Conservation (phyloP, 1,140 invertebrate genomes). For the Tetramorium alpestre region DNA sequence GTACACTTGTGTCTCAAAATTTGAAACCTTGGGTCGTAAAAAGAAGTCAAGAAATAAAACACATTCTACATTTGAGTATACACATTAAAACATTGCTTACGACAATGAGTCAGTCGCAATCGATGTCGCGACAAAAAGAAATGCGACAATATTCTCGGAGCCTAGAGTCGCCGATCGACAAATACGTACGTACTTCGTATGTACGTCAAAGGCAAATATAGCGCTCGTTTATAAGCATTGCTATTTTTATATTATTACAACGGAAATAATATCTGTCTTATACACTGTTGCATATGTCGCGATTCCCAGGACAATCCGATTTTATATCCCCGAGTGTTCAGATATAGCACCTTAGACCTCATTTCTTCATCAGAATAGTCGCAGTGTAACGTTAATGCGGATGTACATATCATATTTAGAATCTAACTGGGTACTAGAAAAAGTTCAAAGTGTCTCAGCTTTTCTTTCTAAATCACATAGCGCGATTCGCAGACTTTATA, state of each 20-base stretch:
- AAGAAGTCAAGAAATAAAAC: background rate
- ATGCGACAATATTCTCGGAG: background rate
- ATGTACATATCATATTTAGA: background rate
- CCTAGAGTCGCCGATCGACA: slow-evolving; percentile 4
- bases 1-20: too few species aligned
- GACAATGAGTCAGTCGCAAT: slow-evolving; percentile 37
- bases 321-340: background rate
- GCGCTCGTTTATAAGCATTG: background rate
- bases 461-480: slow-evolving; percentile 8
- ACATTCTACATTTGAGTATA: background rate
- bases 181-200: background rate
- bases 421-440: background rate
- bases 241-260: slow-evolving; percentile 60
- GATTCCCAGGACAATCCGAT: slow-evolving; percentile 43
- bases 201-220: slow-evolving; percentile 44
- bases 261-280: slow-evolving; percentile 43
- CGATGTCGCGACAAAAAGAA: slow-evolving; percentile 29
- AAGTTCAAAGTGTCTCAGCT: background rate
- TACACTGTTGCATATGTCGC: slow-evolving; percentile 2
- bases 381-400: background rate
- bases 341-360: slow-evolving; percentile 10
- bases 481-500: background rate
- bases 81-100: background rate
- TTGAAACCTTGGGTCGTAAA: background rate
- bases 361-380: slow-evolving; percentile 36